Evolutionary conservation across 2,888 invertebrate species (phyloP), one percentile per base, ranked within the genome.

Genomic region (Cheilosia urbana): DNA sequence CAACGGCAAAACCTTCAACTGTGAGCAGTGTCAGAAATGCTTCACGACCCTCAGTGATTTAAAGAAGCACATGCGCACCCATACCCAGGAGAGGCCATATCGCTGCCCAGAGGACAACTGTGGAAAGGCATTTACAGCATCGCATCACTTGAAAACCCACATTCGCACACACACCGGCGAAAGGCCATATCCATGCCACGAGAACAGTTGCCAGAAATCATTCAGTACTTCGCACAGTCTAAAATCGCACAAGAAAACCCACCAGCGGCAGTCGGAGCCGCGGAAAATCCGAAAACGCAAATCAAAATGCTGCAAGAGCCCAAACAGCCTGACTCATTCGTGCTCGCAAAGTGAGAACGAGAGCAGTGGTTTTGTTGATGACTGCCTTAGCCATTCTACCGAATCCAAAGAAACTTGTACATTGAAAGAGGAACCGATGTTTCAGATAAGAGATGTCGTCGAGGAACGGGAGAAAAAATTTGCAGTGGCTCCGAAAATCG

Each of bases 1-100:
- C 93, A 98, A 96, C 90, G 98, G 98, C 11, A 96, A 97, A 91
- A 98, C 98, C 7, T 98, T 98, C 92, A 98, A 98, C 93, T 98
- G 98, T 92, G 95, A 95, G 89, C 94, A 96, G 68, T 98, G 98
- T 90, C 93, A 95, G 84, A 98, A 98, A 91, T 97, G 95, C 92
- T 98, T 98, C 92, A 98, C 98, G 9, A 98, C 98, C 19, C 93
- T 97, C 85, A 98, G 98, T 92, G 98, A 98, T 93, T 94, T 98
- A 89, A 97, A 98, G 93, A 98, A 98, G 94, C 98, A 98, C 92
- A 95, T 95, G 89, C 94, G 98, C 80, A 98, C 97, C 27, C 98
- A 98, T 90, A 98, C 98, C 17, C 96, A 98, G 91, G 98, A 98
- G 92, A 94, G 97, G 89, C 97, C 97, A 0, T 97, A 96, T 93